Evolutionary conservation across 2,888 invertebrate genomes (phyloP).

Genomic region (Lepidonotus clava): DNA sequence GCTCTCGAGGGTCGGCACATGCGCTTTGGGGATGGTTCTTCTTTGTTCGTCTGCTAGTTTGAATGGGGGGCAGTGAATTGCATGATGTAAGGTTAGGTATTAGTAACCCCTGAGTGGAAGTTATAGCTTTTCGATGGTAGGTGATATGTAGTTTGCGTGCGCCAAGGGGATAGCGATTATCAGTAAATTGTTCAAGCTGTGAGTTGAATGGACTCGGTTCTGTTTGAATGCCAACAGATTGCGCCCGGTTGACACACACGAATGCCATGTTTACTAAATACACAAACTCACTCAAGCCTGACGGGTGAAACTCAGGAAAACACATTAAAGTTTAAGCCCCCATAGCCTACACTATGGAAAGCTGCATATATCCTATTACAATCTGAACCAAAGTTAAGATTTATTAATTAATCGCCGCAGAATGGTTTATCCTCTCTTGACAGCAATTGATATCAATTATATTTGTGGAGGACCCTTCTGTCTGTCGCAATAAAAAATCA

Average conservation of each 20-base stretch:
- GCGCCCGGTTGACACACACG: conserved; percentile 17
- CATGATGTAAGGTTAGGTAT: conserved; percentile 53
- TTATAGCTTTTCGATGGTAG: conserved; percentile 24
- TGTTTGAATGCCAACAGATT: conserved; percentile 44
- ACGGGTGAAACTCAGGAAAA: background rate
- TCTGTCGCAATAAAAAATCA: conserved; percentile 5
- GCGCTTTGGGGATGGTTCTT: background rate
- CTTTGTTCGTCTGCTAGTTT: conserved; percentile 1
- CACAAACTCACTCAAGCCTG: background rate
- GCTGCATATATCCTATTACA: background rate
- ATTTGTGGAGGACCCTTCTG: background rate
- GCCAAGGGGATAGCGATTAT: background rate
- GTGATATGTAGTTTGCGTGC: conserved; percentile 39
- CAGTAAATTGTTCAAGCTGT: conserved; percentile 23
- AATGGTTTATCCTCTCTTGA: background rate
- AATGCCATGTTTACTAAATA: conserved; percentile 18
- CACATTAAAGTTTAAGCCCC: background rate
- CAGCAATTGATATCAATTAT: conserved; percentile 23
- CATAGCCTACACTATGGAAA: background rate
- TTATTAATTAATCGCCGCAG: background rate
- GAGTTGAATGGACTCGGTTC: conserved; percentile 5
- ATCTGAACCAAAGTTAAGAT: background rate
- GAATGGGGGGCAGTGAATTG: conserved; percentile 35
- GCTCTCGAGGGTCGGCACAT: too few species aligned
- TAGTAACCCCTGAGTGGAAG: conserved; percentile 44